A percentile compares a stretch with the other conserved stretches of the same genome.
Conservation (phyloP, 2,888 invertebrate species). For the Eucera pruinosa region DNA sequence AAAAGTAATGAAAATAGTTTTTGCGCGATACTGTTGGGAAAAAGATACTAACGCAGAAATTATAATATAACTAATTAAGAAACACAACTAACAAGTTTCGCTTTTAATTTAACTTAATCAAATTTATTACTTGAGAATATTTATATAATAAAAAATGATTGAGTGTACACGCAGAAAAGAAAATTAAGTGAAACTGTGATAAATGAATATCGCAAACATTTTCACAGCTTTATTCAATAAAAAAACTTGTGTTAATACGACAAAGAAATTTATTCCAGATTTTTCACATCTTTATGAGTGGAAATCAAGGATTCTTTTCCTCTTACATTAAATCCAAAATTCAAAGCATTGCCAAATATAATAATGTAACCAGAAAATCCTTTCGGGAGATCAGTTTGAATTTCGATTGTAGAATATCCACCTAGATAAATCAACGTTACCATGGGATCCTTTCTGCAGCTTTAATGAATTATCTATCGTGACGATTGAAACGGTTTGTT, state of each 20-base stretch:
- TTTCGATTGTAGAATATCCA: conserved; percentile 10
- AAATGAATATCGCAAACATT: neutral
- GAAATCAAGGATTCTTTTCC: neutral
- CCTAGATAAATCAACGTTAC: conserved; percentile 33
- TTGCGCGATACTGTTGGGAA: too few relatives aligned
- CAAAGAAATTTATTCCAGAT: neutral
- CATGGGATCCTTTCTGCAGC: conserved; percentile 35
- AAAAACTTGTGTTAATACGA: neutral
- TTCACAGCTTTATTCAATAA: neutral
- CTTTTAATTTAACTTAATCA: neutral
- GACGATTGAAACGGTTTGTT: conserved; percentile 54
- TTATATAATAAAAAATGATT: neutral
- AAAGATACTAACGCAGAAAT: too few relatives aligned
- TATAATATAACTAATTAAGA: too few relatives aligned
- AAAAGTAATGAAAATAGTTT: neutral
- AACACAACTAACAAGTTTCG: neutral
- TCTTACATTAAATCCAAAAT: conserved; percentile 28
- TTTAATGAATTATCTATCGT: conserved; percentile 70
- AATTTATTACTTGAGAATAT: neutral
- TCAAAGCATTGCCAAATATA: neutral
- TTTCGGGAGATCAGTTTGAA: conserved; percentile 15
- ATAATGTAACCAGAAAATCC: conserved; percentile 12
- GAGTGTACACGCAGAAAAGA: too few relatives aligned
- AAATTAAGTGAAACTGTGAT: neutral
- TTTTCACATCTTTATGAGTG: neutral